Evolutionary conservation across 2,113 vertebrate genomes (phyloP).

Genomic region (Platysternon megacephalum): DNA sequence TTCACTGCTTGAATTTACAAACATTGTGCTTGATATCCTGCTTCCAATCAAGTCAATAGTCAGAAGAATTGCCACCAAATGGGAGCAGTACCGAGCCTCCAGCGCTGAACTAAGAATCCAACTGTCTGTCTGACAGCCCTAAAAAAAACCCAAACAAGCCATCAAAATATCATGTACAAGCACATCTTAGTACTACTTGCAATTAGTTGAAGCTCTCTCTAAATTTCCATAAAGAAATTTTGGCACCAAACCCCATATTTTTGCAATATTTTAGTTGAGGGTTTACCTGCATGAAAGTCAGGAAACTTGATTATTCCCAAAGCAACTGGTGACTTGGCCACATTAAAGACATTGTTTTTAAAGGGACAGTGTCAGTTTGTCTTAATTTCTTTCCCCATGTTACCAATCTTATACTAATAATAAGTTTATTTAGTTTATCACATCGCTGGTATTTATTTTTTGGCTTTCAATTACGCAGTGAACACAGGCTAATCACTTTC

Average conservation of each 20-base stretch:
- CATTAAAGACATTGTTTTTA: too few relatives aligned
- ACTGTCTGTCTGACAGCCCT: neutral
- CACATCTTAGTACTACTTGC: too few relatives aligned
- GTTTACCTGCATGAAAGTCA: too few relatives aligned
- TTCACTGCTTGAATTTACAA: neutral
- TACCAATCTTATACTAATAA: too few relatives aligned
- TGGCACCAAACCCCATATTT: too few relatives aligned
- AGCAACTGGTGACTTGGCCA: too few relatives aligned
- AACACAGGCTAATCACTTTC: neutral
- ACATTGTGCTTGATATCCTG: neutral
- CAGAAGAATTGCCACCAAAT: neutral
- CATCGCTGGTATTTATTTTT: neutral
- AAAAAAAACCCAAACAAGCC: neutral
- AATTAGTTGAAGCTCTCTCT: too few relatives aligned
- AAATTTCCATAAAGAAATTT: too few relatives aligned
- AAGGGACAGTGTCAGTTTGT: too few relatives aligned
- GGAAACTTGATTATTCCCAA: too few relatives aligned
- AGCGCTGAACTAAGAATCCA: neutral
- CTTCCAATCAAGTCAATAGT: neutral
- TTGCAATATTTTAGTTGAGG: too few relatives aligned
- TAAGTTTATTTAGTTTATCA: neutral
- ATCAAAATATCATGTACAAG: rapidly evolving
- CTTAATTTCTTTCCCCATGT: too few relatives aligned
- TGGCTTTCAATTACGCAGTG: neutral
- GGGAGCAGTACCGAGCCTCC: neutral